These are phyloP conservation scores for Chrysolina oricalcia DNA, from an alignment of 2,888 invertebrate species.

Conservation along the genomic window DNA sequence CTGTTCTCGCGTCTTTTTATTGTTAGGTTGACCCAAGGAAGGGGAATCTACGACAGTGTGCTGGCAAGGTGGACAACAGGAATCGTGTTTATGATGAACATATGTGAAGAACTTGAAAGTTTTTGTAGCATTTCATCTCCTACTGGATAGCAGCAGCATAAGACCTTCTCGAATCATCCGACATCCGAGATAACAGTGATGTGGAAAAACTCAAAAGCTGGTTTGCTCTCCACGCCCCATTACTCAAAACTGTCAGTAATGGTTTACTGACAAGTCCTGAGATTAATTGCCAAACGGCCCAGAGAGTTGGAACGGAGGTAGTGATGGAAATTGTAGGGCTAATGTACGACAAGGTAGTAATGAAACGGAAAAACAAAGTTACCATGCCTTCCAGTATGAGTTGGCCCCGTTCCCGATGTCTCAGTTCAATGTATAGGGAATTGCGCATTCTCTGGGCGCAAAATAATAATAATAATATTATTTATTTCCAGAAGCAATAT, in stretches of 20 bases:
- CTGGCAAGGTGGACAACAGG: conserved; percentile 51
- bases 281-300: conserved; percentile 23
- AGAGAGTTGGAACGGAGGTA: background rate
- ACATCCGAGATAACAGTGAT: conserved; percentile 38
- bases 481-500: too few relatives aligned
- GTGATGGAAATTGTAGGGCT: conserved; percentile 6
- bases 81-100: conserved; percentile 47
- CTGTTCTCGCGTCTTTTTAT: background rate
- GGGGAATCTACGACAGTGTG: conserved; percentile 48
- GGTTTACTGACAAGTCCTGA: background rate
- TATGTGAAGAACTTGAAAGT: conserved; percentile 55
- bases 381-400: too few relatives aligned
- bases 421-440: too few relatives aligned
- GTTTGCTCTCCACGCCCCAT: background rate
- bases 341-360: background rate
- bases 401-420: too few relatives aligned
- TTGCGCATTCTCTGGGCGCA: too few relatives aligned
- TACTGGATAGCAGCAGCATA: background rate
- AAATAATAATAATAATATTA: too few relatives aligned
- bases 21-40: conserved; percentile 53
- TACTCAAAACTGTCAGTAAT: background rate
- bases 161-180: conserved; percentile 31
- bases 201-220: conserved; percentile 15
- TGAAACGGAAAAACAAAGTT: background rate
- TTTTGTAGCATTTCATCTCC: conserved; percentile 27